Conservation (phyloP, 2,113 vertebrate genomes). For the Hemiprocne comata region DNA sequence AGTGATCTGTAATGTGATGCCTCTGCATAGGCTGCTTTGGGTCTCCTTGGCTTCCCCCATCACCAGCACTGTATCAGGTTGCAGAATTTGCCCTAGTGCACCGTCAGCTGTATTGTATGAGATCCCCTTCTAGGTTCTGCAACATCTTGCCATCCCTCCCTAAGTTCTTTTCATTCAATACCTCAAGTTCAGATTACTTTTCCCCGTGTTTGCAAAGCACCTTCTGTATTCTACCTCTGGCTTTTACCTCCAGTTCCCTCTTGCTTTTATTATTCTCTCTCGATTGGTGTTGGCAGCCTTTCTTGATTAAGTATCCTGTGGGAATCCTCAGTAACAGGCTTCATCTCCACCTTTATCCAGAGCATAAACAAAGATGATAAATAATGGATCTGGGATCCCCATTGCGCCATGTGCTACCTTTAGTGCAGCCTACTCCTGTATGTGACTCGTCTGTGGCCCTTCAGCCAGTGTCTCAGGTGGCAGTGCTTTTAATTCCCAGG, state of each 20-base stretch:
- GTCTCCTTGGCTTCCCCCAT: constrained; percentile 51
- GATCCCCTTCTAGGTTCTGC: constrained; percentile 13
- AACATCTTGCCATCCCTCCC: neutral
- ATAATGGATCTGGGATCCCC: neutral
- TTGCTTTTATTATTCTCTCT: constrained; percentile 30
- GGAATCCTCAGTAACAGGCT: constrained; percentile 34
- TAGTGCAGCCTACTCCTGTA: neutral
- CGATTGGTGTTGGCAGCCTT: constrained; percentile 45
- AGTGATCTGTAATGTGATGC: constrained; percentile 22
- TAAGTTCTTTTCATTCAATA: neutral
- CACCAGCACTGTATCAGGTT: neutral
- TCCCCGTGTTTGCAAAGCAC: neutral
- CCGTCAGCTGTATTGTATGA: constrained; percentile 9
- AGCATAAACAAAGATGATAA: constrained; percentile 13
- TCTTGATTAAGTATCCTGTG: constrained; percentile 48
- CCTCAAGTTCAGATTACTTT: neutral
- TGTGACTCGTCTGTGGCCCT: neutral
- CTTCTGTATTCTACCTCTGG: neutral
- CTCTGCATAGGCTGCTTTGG: constrained; percentile 5
- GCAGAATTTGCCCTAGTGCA: neutral
- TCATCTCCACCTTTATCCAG: constrained; percentile 42
- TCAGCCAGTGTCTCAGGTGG: neutral
- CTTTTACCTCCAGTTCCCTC: constrained; percentile 5
- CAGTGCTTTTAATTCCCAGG: neutral
- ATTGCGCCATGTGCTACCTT: neutral